phyloP scores from a whole-genome alignment of 2,797 vertebrate genomes.

The Clarias pachynema region DNA sequence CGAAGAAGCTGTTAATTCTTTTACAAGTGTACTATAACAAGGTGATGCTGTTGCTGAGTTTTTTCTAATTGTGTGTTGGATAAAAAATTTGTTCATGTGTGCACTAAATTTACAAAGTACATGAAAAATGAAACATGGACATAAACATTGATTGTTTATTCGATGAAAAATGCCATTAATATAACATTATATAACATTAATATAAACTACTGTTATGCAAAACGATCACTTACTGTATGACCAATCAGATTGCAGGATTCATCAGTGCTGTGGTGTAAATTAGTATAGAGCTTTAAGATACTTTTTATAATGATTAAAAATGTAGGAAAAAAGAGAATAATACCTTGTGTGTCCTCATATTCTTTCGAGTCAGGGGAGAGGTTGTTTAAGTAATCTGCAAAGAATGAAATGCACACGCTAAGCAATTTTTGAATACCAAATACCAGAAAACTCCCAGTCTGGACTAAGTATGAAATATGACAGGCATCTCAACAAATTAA shows the following conservation, averaged over 20 bases:
- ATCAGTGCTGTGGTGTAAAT: background rate
- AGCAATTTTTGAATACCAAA: slow-evolving; percentile 20
- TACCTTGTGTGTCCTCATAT: slow-evolving; percentile 95
- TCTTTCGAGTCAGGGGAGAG: slow-evolving; percentile 93
- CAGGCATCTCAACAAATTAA: too few relatives aligned
- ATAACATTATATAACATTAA: too few relatives aligned
- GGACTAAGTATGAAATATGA: background rate
- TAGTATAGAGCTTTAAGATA: background rate
- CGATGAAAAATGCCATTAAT: background rate
- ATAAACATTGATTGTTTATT: background rate
- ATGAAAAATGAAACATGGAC: too few relatives aligned
- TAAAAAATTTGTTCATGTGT: too few relatives aligned
- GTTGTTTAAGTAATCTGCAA: slow-evolving; percentile 95
- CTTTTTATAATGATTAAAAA: background rate
- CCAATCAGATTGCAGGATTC: background rate
- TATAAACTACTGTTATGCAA: background rate
- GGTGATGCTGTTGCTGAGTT: too few relatives aligned
- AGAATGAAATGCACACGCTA: slow-evolving; percentile 24
- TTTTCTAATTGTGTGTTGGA: too few relatives aligned
- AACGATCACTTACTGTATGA: background rate
- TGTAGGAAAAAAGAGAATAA: slow-evolving; percentile 37
- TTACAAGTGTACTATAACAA: too few relatives aligned
- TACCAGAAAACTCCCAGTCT: slow-evolving; percentile 7
- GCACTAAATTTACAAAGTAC: too few relatives aligned
- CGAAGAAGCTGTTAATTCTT: too few relatives aligned